Conservation (phyloP, 1,140 invertebrate species). For the Andricus grossulariae region DNA sequence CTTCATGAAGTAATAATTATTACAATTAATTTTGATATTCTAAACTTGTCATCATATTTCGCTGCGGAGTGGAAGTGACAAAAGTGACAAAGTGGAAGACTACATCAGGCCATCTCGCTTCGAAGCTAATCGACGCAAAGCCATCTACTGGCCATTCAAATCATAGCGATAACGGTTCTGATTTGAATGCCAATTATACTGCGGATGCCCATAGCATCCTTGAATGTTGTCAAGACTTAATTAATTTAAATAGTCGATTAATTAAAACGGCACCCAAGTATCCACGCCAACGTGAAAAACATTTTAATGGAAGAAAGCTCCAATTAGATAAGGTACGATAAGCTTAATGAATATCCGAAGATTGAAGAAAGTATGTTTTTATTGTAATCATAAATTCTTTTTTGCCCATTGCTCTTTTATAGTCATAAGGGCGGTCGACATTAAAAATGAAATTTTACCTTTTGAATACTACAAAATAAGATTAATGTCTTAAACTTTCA, state of each 20-base stretch:
- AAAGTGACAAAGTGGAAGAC: no score
- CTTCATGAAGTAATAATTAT: no score
- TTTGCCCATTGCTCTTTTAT: neutral
- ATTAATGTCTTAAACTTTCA: no score
- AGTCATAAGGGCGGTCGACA: no score
- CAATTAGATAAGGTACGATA: constrained; percentile 11
- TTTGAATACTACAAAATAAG: no score
- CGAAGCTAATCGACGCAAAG: neutral
- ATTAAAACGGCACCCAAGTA: constrained; percentile 12
- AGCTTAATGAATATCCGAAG: constrained; percentile 1
- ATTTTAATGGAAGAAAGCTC: constrained; percentile 16
- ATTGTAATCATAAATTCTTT: neutral
- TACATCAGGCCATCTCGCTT: no score
- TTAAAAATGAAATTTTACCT: no score
- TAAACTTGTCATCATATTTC: no score
- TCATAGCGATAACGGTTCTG: constrained; percentile 3
- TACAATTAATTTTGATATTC: no score
- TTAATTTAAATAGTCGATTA: constrained; percentile 10
- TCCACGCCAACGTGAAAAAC: neutral
- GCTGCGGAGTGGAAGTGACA: no score
- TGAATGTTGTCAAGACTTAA: constrained; percentile 16
- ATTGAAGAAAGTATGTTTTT: neutral
- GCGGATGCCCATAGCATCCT: neutral
- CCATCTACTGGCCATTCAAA: neutral
- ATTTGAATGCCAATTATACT: constrained; percentile 1